Evolutionary conservation across 2,113 vertebrate species (phyloP).

Genomic region (Crypturellus undulatus): DNA sequence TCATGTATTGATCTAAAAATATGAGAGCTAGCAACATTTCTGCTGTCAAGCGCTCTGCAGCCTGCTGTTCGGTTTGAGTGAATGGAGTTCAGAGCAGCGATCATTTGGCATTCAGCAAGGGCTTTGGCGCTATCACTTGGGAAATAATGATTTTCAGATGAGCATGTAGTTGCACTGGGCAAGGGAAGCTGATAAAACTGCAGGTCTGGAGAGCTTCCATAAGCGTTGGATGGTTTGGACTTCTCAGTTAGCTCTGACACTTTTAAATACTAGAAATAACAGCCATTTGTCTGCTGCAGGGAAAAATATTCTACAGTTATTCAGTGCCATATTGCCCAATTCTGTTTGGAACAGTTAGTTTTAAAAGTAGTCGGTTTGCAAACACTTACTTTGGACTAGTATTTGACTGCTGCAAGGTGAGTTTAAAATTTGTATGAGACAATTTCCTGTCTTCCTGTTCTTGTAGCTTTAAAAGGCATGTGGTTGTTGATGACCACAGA

Average conservation of each 20-base stretch:
- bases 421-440: not conserved
- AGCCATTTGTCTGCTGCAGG: not conserved
- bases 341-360: not conserved
- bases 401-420: not conserved
- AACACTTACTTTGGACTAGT: not conserved
- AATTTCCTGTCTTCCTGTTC: not conserved
- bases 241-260: not conserved
- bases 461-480: not conserved
- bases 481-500: conserved; percentile 1
- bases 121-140: not conserved
- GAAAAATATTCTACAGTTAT: not conserved
- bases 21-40: conserved; percentile 45
- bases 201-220: not conserved
- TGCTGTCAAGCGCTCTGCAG: conserved; percentile 40
- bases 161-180: not conserved
- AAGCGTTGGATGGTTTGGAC: not conserved
- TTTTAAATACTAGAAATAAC: not conserved
- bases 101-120: not conserved
- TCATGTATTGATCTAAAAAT: conserved; percentile 63
- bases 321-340: not conserved
- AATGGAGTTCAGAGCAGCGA: not conserved
- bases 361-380: not conserved
- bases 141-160: conserved; percentile 33
- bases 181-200: not conserved
- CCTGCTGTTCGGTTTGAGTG: not conserved